Conservation (phyloP, 2,797 vertebrate species). For the Emydoidea blandingii region DNA sequence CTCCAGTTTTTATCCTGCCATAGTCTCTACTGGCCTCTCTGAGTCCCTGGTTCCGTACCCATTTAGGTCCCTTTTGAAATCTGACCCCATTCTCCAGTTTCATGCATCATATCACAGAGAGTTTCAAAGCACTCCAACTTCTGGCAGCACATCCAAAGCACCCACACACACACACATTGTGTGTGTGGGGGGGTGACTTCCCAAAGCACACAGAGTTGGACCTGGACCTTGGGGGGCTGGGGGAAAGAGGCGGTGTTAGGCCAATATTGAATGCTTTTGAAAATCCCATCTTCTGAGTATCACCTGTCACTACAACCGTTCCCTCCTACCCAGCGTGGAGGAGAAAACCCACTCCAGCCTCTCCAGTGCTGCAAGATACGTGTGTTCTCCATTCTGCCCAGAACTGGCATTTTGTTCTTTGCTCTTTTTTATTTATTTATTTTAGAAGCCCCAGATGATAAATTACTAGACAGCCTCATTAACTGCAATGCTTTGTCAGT, state of each 20-base stretch:
- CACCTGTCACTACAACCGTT: background rate
- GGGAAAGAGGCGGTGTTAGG: background rate
- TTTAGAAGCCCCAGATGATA: constrained; percentile 60
- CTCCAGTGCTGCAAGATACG: background rate
- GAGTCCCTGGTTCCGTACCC: background rate
- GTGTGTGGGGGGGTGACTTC: background rate
- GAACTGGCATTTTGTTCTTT: constrained; percentile 38
- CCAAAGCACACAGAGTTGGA: background rate
- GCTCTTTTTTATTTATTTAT: constrained; percentile 15
- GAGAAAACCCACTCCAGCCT: background rate
- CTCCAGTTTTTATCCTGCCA: background rate
- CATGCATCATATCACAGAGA: background rate
- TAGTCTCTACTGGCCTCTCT: rapidly evolving
- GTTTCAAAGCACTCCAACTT: background rate
- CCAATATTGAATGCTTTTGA: background rate
- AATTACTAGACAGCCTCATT: constrained; percentile 74
- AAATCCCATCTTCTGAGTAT: rapidly evolving
- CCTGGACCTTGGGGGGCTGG: too few species aligned
- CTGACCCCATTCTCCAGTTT: background rate
- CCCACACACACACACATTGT: too few species aligned
- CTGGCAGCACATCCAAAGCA: rapidly evolving
- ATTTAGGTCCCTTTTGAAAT: rapidly evolving
- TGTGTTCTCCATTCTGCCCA: constrained; percentile 2
- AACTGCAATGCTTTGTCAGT: constrained; percentile 75
- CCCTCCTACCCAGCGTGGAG: rapidly evolving